These are phyloP conservation scores for Carcharodon carcharias DNA, from an alignment of 2,797 vertebrate species.

Conservation along the genomic window DNA sequence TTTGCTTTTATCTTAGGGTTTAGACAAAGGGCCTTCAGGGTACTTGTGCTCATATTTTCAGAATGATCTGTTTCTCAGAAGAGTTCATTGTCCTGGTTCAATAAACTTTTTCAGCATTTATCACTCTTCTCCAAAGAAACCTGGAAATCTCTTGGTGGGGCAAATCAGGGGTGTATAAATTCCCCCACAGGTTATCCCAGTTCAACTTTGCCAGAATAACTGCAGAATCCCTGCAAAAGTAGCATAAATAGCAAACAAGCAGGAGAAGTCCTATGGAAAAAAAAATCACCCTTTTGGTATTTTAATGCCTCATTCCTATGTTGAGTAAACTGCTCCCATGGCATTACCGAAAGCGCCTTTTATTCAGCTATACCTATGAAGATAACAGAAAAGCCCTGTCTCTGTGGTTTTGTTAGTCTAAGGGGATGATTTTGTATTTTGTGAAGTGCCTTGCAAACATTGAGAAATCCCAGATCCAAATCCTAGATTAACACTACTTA, in stretches of 20 bases:
- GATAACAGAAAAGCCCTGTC: not conserved
- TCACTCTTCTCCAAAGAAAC: too few species aligned
- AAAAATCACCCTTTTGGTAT: not conserved
- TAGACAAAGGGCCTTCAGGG: too few species aligned
- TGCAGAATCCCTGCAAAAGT: not conserved
- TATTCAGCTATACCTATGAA: not conserved
- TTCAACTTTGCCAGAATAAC: not conserved
- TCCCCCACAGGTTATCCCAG: not conserved
- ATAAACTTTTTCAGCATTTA: too few species aligned
- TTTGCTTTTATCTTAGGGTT: too few species aligned
- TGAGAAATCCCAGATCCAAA: not conserved
- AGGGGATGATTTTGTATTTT: not conserved
- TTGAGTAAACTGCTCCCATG: not conserved
- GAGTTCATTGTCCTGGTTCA: too few species aligned
- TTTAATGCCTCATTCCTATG: not conserved
- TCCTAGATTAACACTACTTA: not conserved
- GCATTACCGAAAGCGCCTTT: not conserved
- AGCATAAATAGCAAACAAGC: not conserved
- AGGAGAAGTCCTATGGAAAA: not conserved
- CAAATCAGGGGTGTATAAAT: not conserved
- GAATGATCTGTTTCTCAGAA: not conserved
- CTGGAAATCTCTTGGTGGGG: not conserved
- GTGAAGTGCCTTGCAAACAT: not conserved
- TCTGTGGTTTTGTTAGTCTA: not conserved
- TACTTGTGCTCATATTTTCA: not conserved